phyloP scores from a whole-genome alignment of 2,888 invertebrate species.

The Eupeodes luniger region DNA sequence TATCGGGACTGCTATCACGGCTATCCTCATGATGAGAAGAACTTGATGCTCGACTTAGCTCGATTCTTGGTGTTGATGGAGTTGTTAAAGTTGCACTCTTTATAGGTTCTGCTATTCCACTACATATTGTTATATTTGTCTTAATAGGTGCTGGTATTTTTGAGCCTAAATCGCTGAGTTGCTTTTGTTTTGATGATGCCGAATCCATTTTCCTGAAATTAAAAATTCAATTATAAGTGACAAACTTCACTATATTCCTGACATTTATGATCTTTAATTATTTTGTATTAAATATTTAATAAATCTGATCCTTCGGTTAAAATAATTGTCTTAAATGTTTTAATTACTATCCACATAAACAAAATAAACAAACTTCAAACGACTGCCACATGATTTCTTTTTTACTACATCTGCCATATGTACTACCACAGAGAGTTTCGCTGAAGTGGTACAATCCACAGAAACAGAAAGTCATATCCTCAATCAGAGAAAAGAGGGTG shows the following conservation, averaged over 20 bases:
- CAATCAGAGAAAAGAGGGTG: conserved; percentile 28
- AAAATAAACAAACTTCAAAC: conserved; percentile 35
- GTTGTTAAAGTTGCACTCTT: conserved; percentile 84
- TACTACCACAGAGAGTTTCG: conserved; percentile 22
- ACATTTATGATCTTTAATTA: too few species aligned
- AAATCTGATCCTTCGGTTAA: background rate
- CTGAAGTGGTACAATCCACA: conserved; percentile 53
- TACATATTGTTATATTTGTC: conserved; percentile 79
- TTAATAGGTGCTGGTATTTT: conserved; percentile 83
- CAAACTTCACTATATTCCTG: too few species aligned
- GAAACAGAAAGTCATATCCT: conserved; percentile 43
- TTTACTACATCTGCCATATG: background rate
- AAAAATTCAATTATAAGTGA: background rate
- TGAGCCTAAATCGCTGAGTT: conserved; percentile 74
- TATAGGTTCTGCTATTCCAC: conserved; percentile 79
- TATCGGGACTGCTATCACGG: conserved; percentile 92
- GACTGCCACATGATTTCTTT: conserved; percentile 17
- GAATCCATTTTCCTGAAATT: conserved; percentile 78
- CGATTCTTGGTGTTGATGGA: conserved; percentile 92
- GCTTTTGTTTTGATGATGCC: conserved; percentile 78
- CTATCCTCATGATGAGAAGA: conserved; percentile 93
- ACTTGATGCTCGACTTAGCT: conserved; percentile 94
- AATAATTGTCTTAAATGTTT: background rate
- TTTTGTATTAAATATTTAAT: background rate
- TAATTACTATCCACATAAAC: background rate